Conservation (phyloP, 2,113 vertebrate genomes). For the Phodopus roborovskii region DNA sequence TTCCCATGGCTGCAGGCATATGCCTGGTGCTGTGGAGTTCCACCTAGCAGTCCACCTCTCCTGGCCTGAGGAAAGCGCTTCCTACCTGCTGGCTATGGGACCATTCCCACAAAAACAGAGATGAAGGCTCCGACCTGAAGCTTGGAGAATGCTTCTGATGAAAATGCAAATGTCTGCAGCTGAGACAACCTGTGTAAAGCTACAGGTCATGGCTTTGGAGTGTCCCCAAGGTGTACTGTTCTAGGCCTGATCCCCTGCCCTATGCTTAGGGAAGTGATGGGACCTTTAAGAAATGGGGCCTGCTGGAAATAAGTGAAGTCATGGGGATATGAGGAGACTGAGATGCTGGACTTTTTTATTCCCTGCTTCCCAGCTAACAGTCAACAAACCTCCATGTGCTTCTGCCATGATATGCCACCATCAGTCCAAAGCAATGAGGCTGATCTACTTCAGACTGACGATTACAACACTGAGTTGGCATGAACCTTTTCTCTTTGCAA, state of each 20-base stretch:
- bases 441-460: neutral
- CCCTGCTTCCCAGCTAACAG: too few relatives aligned
- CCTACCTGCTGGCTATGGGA: neutral
- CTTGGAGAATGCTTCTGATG: neutral
- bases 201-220: neutral
- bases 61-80: neutral
- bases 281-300: neutral
- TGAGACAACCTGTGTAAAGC: neutral
- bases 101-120: neutral
- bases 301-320: neutral
- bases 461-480: neutral
- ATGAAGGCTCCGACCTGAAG: neutral
- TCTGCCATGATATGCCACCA: too few relatives aligned
- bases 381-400: neutral
- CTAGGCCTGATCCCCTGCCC: neutral
- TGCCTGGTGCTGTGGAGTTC: neutral
- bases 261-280: neutral
- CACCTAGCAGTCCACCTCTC: neutral
- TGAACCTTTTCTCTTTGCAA: neutral
- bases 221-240: too few relatives aligned
- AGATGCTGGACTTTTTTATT: too few relatives aligned
- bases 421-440: neutral
- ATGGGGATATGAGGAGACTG: neutral
- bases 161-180: neutral
- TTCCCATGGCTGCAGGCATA: neutral